Evolutionary conservation across 1,140 invertebrate species (phyloP).

Genomic region (Gryllus bimaculatus): DNA sequence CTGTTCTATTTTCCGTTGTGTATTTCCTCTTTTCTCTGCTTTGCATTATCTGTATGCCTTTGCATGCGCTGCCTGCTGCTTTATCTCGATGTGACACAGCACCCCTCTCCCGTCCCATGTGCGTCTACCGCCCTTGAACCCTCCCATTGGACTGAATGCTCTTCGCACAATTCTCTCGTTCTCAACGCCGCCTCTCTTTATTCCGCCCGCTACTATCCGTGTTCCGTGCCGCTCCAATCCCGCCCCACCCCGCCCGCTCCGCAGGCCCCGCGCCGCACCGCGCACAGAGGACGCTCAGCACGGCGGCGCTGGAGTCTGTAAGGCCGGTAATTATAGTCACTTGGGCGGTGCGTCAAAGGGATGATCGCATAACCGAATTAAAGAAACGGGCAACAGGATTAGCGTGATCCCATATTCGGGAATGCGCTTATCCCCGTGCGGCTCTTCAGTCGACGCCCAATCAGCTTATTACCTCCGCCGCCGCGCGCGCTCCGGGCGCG

Average conservation of each 20-base stretch:
- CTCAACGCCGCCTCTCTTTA: neutral
- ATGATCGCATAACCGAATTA: constrained; percentile 4
- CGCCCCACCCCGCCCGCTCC: too few relatives aligned
- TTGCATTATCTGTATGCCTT: too few relatives aligned
- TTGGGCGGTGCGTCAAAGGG: constrained; percentile 2
- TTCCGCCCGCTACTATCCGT: neutral
- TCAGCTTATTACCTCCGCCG: neutral
- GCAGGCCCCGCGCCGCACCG: too few relatives aligned
- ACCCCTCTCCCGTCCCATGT: too few relatives aligned
- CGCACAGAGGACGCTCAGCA: neutral
- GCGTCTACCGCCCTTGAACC: too few relatives aligned
- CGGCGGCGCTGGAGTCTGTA: neutral
- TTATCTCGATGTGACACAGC: too few relatives aligned
- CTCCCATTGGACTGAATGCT: too few relatives aligned
- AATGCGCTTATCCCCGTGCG: neutral
- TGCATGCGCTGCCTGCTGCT: too few relatives aligned
- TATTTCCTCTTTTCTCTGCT: too few relatives aligned
- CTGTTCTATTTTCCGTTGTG: too few relatives aligned
- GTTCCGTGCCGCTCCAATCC: neutral
- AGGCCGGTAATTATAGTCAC: constrained; percentile 3
- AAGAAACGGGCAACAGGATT: constrained; percentile 1
- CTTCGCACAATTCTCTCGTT: too few relatives aligned
- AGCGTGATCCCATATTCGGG: neutral
- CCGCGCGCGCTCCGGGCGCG: too few relatives aligned
- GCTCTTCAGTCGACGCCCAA: constrained; percentile 2